Percentiles rank a stretch among this genome's conserved stretches.
Conservation (phyloP, 2,113 vertebrate genomes). For the Zosterops pallidus region DNA sequence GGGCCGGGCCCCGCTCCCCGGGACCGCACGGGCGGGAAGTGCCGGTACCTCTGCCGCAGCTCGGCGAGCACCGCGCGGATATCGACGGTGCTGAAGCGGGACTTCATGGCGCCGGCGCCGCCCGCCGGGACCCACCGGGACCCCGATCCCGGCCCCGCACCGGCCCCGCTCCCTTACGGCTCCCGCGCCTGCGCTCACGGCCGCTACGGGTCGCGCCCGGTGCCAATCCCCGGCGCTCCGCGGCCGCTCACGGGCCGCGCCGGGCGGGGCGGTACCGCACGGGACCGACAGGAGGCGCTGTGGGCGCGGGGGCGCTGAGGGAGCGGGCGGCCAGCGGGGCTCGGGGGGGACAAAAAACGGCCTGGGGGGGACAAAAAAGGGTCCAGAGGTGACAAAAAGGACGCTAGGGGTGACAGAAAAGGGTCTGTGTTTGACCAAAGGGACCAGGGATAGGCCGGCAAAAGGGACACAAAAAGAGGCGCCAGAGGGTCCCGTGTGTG, state of each 20-base stretch:
- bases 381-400: fast-evolving
- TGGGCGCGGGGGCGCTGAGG: background rate
- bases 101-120: slow-evolving; percentile 80
- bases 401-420: no score
- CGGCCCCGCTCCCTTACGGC: background rate
- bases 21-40: background rate
- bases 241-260: background rate
- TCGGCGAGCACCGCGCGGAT: slow-evolving; percentile 88
- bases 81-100: slow-evolving; percentile 88
- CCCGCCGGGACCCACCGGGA: background rate
- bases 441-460: no score
- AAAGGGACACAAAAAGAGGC: background rate
- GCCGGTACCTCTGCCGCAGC: slow-evolving; percentile 58
- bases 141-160: no score
- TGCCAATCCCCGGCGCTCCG: background rate
- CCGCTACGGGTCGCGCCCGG: background rate
- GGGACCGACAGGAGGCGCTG: background rate
- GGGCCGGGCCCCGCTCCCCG: background rate
- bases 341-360: background rate
- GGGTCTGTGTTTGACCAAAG: no score
- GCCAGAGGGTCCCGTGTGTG: background rate
- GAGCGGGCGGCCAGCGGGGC: background rate
- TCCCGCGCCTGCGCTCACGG: background rate
- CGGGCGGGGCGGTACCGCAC: background rate
- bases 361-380: background rate